Base-by-base conservation (phyloP, 2,888 invertebrate genomes). In the Tiphia femorata region DNA sequence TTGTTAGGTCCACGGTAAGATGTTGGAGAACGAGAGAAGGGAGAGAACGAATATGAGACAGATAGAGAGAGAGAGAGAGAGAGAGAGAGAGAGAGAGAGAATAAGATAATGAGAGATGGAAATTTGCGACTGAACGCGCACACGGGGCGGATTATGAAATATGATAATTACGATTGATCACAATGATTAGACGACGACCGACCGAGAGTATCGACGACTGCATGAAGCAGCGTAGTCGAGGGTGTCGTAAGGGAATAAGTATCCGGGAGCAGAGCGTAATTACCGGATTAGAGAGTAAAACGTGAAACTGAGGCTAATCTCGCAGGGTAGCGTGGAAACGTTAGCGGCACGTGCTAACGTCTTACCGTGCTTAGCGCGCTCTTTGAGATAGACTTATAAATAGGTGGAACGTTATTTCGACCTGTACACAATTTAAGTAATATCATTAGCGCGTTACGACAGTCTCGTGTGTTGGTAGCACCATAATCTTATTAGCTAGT, bases 401-500 rank as follows among this genome's bases (percentile, higher is more conserved):
- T 38, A 29, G 1, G 29, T 25, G 25, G 23, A 52, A 37, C 16
- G 25, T 69, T 69, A 68, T 74, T 68, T 65, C n/a, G 63, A 74
- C 62, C n/a, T 72, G 67, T 76, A 72, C 60, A 75, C 62, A n/a
- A n/a, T 70, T 69, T 60, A 68, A 67, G 58, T 71, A 66, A 64
- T 70, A 67, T 56, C 52, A 40, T 62, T 60, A 55, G n/a, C 53
- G 56, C 56, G 57, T 63, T 46, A 61, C n/a, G n/a, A 64, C 42
- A 65, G 62, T 73, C 70, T 75, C 72, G 63, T 73, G 69, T 33
- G n/a, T 75, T 75, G 61, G 72, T 75, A 77, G 72, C 72, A 65
- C 68, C 60, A 70, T 73, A 74, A 70, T 76, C 65, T 70, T 71
- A 73, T 67, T 71, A 77, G 73, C 76, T 79, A 77, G 79, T 80